Conservation (phyloP, 1,140 invertebrate species). For the Eriosoma lanigerum region DNA sequence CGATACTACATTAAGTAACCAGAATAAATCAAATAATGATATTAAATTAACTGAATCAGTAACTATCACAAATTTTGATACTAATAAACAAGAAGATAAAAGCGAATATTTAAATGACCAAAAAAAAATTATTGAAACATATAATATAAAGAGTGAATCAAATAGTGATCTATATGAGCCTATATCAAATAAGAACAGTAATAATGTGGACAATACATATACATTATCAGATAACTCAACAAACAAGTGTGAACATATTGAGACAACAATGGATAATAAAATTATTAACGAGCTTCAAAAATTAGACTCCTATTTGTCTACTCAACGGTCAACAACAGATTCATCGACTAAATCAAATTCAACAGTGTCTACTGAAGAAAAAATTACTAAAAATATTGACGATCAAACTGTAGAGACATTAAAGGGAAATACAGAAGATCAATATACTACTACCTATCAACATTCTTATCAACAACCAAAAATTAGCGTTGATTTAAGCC, state of each 20-base stretch:
- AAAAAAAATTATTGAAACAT: neutral
- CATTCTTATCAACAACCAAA: constrained; percentile 62
- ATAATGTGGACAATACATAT: neutral
- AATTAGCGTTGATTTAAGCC: constrained; percentile 65
- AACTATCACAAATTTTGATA: neutral
- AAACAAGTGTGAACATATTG: constrained; percentile 19
- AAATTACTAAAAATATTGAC: constrained; percentile 52
- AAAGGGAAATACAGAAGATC: constrained; percentile 57
- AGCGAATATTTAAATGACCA: neutral
- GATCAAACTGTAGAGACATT: constrained; percentile 51
- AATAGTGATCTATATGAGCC: neutral
- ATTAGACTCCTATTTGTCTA: constrained; percentile 56
- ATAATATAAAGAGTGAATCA: neutral
- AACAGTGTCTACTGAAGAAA: neutral
- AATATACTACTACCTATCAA: constrained; percentile 66
- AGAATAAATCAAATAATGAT: neutral
- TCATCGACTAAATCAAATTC: neutral
- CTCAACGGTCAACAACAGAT: constrained; percentile 51
- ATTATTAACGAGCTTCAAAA: constrained; percentile 57
- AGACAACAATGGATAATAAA: constrained; percentile 54
- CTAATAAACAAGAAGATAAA: neutral
- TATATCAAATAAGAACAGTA: neutral
- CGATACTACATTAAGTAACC: neutral
- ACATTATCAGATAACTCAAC: neutral
- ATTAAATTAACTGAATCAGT: neutral